phyloP scores from a whole-genome alignment of 1,140 invertebrate genomes.

The Lepidostoma basale region DNA sequence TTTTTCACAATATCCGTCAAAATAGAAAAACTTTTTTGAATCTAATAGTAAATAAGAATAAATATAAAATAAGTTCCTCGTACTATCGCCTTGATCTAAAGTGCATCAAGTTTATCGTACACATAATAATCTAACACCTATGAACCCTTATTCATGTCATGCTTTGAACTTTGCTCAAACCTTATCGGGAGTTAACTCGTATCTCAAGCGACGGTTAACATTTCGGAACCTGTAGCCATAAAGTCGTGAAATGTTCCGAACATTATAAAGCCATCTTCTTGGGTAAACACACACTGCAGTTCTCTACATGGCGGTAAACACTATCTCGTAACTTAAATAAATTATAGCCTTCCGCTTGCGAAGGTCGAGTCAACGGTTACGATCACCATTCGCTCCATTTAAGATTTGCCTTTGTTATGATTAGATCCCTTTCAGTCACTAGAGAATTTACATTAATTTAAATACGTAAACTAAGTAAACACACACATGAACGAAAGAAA shows the following conservation, averaged over 20 bases:
- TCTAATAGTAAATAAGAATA: too few species aligned
- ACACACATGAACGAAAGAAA: too few species aligned
- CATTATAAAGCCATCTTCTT: conserved; percentile 31
- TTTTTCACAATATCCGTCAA: too few species aligned
- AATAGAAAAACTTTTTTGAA: too few species aligned
- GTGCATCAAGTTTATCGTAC: neutral
- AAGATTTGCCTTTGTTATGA: too few species aligned
- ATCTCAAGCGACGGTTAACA: conserved; percentile 22
- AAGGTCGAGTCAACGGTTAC: conserved; percentile 20
- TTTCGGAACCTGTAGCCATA: neutral
- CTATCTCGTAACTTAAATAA: conserved; percentile 10
- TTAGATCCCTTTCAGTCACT: too few species aligned
- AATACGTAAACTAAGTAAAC: too few species aligned
- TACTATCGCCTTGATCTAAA: too few species aligned
- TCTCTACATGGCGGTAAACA: conserved; percentile 1
- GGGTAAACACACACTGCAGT: conserved; percentile 17
- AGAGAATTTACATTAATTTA: too few species aligned
- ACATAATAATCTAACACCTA: neutral
- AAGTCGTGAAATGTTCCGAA: conserved; percentile 21
- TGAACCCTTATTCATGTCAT: neutral
- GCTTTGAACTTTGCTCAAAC: too few species aligned
- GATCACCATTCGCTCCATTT: conserved; percentile 22
- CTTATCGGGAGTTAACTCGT: neutral
- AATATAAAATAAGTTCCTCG: too few species aligned
- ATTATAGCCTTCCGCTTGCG: conserved; percentile 4